A percentile compares a stretch with the other conserved stretches of the same genome.
Conservation (phyloP, 2,797 vertebrate species). For the Melanotaenia maccullochi region DNA sequence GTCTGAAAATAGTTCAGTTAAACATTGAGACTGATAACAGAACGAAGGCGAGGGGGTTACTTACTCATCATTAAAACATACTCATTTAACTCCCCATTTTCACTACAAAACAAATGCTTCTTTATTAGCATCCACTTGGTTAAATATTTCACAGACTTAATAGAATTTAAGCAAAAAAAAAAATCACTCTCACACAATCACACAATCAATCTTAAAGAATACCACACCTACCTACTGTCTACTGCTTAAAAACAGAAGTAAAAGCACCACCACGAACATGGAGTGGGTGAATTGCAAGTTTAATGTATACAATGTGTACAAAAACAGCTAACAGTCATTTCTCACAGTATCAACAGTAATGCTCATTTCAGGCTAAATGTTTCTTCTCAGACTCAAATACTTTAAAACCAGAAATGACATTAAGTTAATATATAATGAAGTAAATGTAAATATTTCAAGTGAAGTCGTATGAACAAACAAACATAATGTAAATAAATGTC, state of each 20-base stretch:
- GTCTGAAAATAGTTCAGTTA: too few relatives aligned
- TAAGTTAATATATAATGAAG: constrained; percentile 3
- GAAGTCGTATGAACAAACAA: constrained; percentile 39
- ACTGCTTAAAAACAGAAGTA: neutral
- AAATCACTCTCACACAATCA: too few relatives aligned
- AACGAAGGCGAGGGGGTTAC: too few relatives aligned
- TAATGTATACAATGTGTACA: constrained; percentile 41
- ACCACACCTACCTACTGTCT: too few relatives aligned
- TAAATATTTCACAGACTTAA: too few relatives aligned
- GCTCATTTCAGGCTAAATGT: constrained; percentile 17
- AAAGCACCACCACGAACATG: neutral
- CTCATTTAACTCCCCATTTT: too few relatives aligned
- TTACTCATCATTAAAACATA: too few relatives aligned
- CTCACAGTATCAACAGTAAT: constrained; percentile 43
- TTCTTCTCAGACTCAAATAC: constrained; percentile 10
- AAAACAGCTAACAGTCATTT: constrained; percentile 57
- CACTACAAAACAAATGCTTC: too few relatives aligned
- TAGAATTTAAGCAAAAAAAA: too few relatives aligned
- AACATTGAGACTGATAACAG: too few relatives aligned
- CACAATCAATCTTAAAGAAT: too few relatives aligned
- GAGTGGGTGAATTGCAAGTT: constrained; percentile 1
- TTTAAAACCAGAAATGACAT: constrained; percentile 7
- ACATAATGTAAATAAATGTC: constrained; percentile 48
- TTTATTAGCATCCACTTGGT: too few relatives aligned
- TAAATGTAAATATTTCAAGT: constrained; percentile 18